Conservation (phyloP, 2,888 invertebrate species). For the Opisthograptis luteolata region DNA sequence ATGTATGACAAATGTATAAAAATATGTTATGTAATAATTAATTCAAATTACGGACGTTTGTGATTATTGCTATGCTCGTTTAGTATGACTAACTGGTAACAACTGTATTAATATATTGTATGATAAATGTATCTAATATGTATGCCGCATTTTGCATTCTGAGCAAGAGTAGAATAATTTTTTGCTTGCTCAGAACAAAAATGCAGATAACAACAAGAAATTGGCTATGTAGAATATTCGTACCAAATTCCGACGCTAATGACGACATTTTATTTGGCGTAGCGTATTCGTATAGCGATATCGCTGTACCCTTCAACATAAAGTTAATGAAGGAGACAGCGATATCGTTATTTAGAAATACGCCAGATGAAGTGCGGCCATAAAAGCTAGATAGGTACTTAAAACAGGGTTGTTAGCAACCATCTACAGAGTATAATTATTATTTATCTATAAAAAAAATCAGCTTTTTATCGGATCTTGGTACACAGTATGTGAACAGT, state of each 20-base stretch:
- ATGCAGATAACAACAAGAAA: slow-evolving; percentile 22
- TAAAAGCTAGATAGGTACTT: too few species aligned
- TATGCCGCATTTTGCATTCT: slow-evolving; percentile 19
- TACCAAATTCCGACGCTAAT: slow-evolving; percentile 27
- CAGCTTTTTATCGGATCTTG: slow-evolving; percentile 22
- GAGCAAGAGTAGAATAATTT: not conserved
- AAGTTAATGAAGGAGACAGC: too few species aligned
- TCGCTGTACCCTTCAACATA: too few species aligned
- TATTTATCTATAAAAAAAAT: slow-evolving; percentile 12
- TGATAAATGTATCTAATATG: slow-evolving; percentile 39
- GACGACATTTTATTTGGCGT: too few species aligned
- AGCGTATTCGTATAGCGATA: too few species aligned
- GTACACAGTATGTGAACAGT: slow-evolving; percentile 26
- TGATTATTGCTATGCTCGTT: slow-evolving; percentile 29
- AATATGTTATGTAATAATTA: slow-evolving; percentile 44
- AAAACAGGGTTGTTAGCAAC: too few species aligned
- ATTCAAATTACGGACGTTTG: slow-evolving; percentile 53
- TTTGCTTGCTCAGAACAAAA: slow-evolving; percentile 22
- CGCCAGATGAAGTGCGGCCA: too few species aligned
- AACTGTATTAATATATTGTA: slow-evolving; percentile 53
- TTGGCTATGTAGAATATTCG: slow-evolving; percentile 34
- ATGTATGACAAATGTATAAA: slow-evolving; percentile 31
- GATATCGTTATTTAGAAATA: too few species aligned
- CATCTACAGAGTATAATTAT: slow-evolving; percentile 12
- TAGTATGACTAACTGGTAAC: slow-evolving; percentile 73